Conservation (phyloP, 1,140 invertebrate species). For the Periplaneta americana region DNA sequence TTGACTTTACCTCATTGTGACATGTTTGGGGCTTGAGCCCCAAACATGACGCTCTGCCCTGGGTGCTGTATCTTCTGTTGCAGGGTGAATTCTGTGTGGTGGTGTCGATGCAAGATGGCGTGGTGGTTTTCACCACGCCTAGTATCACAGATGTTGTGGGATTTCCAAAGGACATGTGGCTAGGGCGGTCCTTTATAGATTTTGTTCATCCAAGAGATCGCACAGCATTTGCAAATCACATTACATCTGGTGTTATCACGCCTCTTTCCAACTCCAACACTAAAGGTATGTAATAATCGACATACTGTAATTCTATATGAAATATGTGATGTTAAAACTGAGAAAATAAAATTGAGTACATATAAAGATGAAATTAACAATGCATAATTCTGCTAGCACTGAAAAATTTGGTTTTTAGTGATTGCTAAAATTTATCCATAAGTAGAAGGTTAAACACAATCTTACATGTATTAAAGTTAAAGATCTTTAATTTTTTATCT, state of each 20-base stretch:
- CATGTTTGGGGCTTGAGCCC: background rate
- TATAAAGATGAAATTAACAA: too few species aligned
- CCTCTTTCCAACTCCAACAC: background rate
- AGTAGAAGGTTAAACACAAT: too few species aligned
- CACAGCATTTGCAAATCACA: constrained; percentile 51
- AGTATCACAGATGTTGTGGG: constrained; percentile 64
- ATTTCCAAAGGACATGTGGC: constrained; percentile 76
- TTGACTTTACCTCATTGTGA: background rate
- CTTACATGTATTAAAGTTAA: too few species aligned
- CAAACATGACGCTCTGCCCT: background rate
- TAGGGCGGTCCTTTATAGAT: constrained; percentile 80
- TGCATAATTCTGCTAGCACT: too few species aligned
- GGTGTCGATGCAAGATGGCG: constrained; percentile 75
- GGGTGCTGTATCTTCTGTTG: constrained; percentile 18
- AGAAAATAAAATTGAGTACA: too few species aligned
- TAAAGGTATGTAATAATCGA: constrained; percentile 10
- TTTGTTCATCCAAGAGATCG: constrained; percentile 77
- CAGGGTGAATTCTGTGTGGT: constrained; percentile 71
- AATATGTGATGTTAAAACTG: too few species aligned
- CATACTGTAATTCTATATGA: too few species aligned
- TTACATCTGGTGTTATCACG: constrained; percentile 42
- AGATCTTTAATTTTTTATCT: too few species aligned
- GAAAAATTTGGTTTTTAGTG: too few species aligned
- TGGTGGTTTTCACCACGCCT: constrained; percentile 69
- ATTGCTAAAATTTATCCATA: too few species aligned